Percentiles rank a stretch among this genome's conserved stretches.
phyloP scores from a whole-genome alignment of 2,113 vertebrate genomes.

The Erythrocercus mccallii region DNA sequence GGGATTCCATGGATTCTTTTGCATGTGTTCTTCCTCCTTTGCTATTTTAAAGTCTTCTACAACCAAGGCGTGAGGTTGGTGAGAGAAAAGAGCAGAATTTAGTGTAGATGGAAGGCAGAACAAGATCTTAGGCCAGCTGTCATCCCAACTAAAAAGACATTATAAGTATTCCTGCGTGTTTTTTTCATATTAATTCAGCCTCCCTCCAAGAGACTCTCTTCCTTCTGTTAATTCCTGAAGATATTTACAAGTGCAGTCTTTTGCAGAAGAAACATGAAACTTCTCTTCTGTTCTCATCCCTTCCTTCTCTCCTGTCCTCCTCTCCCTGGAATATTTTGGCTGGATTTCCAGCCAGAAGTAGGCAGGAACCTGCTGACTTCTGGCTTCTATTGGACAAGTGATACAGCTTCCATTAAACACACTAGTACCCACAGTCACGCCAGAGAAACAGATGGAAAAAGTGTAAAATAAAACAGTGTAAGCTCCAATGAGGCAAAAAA shows the following conservation, averaged over 20 bases:
- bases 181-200: neutral
- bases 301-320: neutral
- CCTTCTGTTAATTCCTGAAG: neutral
- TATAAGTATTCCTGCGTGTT: neutral
- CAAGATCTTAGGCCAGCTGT: neutral
- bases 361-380: constrained; percentile 59
- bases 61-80: neutral
- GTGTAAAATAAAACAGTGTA: constrained; percentile 56
- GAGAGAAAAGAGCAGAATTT: neutral
- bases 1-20: neutral
- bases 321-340: constrained; percentile 13
- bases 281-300: neutral
- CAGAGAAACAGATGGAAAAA: constrained; percentile 68
- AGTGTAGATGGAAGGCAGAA: neutral
- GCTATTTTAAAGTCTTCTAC: neutral
- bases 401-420: constrained; percentile 52
- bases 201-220: neutral
- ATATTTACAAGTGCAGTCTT: neutral
- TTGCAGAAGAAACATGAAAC: neutral
- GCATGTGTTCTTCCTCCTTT: neutral
- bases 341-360: constrained; percentile 19
- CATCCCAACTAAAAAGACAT: neutral
- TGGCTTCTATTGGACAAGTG: constrained; percentile 44
- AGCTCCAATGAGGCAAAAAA: constrained; percentile 55
- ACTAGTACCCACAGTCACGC: neutral